Conservation (phyloP, 2,113 vertebrate genomes). For the Pseudorectes ferrugineus region DNA sequence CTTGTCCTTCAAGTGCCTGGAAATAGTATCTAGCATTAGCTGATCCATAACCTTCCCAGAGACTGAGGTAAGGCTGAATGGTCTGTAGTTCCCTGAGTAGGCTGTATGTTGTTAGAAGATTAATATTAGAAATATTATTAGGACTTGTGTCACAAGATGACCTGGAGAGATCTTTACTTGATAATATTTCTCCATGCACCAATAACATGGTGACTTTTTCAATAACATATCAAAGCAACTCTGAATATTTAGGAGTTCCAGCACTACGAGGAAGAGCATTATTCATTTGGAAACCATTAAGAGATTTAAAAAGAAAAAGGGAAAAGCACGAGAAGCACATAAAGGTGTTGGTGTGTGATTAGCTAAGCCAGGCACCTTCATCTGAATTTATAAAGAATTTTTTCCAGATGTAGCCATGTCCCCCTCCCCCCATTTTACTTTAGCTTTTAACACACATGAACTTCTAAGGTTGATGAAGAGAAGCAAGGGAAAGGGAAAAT, state of each 20-base stretch:
- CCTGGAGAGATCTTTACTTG: neutral
- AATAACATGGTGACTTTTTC: neutral
- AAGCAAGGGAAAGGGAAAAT: neutral
- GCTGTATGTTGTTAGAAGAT: neutral
- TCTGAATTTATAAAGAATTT: neutral
- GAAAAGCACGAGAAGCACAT: accelerated
- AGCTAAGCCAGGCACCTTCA: neutral
- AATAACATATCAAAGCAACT: neutral
- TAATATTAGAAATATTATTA: neutral
- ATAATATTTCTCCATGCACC: neutral
- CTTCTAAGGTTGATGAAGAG: neutral
- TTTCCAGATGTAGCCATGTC: neutral
- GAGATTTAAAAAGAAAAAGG: neutral
- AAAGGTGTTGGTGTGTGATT: neutral
- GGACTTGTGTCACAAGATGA: neutral
- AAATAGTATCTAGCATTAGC: neutral
- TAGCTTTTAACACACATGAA: neutral
- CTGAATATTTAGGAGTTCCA: neutral
- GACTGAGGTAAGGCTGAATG: neutral
- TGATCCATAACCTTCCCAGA: neutral
- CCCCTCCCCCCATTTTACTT: neutral
- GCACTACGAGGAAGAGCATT: neutral
- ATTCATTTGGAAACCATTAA: neutral
- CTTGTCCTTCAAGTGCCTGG: neutral
- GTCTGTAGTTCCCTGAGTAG: neutral